Conservation (phyloP, 1,140 invertebrate genomes). For the Bombus balteatus region DNA sequence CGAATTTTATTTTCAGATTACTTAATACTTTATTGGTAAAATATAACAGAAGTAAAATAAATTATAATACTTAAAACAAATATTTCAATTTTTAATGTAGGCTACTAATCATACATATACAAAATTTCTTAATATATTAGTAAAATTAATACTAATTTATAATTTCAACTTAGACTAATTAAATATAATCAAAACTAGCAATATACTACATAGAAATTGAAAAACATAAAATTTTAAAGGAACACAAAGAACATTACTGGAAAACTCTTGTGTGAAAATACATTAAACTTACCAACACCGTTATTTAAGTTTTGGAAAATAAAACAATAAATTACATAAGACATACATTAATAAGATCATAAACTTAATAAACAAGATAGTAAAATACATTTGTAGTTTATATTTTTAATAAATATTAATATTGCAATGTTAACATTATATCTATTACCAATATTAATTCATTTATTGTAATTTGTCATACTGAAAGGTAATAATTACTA, state of each 20-base stretch:
- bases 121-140: not conserved
- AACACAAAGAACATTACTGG: not conserved
- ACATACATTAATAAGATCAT: not conserved
- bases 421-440: not conserved
- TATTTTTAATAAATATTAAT: not conserved
- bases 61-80: not conserved
- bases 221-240: not conserved
- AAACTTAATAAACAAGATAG: not conserved
- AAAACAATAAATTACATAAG: conserved; percentile 38
- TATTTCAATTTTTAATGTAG: not conserved
- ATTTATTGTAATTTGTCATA: not conserved
- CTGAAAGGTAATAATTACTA: not conserved
- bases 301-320: conserved; percentile 34
- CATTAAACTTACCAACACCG: conserved; percentile 18
- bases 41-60: not conserved
- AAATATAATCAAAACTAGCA: not conserved
- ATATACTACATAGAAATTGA: not conserved
- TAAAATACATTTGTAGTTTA: not conserved
- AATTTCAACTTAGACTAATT: not conserved
- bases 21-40: not conserved
- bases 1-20: not conserved
- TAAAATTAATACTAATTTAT: not conserved
- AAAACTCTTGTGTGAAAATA: not conserved
- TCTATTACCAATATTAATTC: not conserved
- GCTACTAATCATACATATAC: not conserved